Base-by-base conservation (phyloP, 2,113 vertebrate species). In the Channa maculata region DNA sequence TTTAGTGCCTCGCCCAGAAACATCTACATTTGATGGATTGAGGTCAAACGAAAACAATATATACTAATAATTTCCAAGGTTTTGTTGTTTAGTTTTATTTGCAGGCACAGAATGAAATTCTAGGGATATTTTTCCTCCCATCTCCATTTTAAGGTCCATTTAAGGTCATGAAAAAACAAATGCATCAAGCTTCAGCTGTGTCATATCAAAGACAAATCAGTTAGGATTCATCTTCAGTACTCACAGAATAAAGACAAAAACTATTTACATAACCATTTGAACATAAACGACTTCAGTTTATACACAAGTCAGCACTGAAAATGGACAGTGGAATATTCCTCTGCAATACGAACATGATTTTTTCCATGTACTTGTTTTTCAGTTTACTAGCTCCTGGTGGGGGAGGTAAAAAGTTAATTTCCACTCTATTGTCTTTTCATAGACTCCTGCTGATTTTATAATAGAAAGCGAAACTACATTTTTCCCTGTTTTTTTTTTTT, bases 371-470 rank as follows among this genome's bases (percentile, higher is more conserved):
- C n/a, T 45, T 65, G 0, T 65, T 62, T 54, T 69, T 15, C 8
- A 12, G 38, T 71, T 50, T 9, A 41, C 61, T 8, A 39, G 1
- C 77, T 79, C 57, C 72, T 51, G 54, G 36, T 50, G 65, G 15
- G 65, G 1, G 24, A 68, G 37, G 15, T 77, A 58, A 77, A 62
- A 1, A 62, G 45, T 43, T 12, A 39, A 80, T 79, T 81, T 70
- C 36, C 48, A 38, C 15, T 49, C 13, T 41, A 9, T 45, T 52
- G 46, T 75, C n/a, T 46, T 63, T 74, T 44, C 5, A 43, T 0
- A 2, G 43, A 74, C 55, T 68, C 84, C 63, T 51, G 48, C 15
- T 84, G 79, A 49, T 71, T 83, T 71, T 39, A 49, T 81, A 81
- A 81, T 70, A 51, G 70, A 72, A 70, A 71, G 33, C 13, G n/a